These are phyloP conservation scores for Leptoclinus maculatus DNA, from an alignment of 2,797 vertebrate species.

Conservation along the genomic window DNA sequence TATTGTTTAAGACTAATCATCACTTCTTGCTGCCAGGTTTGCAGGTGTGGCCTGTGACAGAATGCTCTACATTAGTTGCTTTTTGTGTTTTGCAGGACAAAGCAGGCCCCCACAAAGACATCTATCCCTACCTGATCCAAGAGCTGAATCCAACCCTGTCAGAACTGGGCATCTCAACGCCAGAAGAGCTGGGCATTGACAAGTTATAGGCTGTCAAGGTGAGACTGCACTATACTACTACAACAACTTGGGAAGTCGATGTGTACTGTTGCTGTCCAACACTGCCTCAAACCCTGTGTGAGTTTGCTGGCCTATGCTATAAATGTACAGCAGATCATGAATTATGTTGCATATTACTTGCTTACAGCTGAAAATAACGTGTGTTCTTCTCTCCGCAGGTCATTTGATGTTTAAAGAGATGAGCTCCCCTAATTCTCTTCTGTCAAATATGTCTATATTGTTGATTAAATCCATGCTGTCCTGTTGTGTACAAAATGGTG, in stretches of 20 bases:
- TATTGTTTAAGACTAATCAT: not conserved
- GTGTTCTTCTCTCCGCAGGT: constrained; percentile 61
- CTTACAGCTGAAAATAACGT: constrained; percentile 14
- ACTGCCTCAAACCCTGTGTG: not conserved
- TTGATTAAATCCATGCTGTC: constrained; percentile 75
- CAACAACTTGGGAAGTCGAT: not conserved
- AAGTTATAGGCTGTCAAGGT: constrained; percentile 83
- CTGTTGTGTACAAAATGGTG: constrained; percentile 79
- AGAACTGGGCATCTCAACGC: constrained; percentile 97
- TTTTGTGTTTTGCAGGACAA: constrained; percentile 87
- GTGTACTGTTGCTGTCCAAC: not conserved
- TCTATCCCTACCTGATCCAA: constrained; percentile 97
- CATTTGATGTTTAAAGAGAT: constrained; percentile 56
- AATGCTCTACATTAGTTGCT: not conserved
- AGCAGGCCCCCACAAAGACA: constrained; percentile 95
- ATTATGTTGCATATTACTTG: not conserved
- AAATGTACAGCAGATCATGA: not conserved
- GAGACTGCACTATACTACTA: constrained; percentile 11
- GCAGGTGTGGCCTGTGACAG: not conserved
- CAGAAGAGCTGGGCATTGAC: constrained; percentile 95
- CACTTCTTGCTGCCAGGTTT: not conserved
- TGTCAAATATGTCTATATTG: constrained; percentile 73
- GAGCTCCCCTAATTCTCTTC: constrained; percentile 63
- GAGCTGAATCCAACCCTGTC: constrained; percentile 94
- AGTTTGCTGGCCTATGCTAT: not conserved